A percentile compares a stretch with the other conserved stretches of the same genome.
phyloP scores from a whole-genome alignment of 2,113 vertebrate genomes.

The Alosa alosa region DNA sequence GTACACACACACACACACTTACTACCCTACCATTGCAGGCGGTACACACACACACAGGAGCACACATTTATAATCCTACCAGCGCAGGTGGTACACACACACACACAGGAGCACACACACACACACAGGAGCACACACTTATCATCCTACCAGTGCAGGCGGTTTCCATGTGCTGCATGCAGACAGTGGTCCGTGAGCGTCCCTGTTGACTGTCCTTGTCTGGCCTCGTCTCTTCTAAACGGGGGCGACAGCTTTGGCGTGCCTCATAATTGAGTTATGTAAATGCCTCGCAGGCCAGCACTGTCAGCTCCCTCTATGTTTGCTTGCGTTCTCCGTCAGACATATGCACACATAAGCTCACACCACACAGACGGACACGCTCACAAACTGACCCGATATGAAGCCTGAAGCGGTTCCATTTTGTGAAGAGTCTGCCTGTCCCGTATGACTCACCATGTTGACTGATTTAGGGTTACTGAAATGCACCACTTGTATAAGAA shows the following conservation, averaged over 20 bases:
- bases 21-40: background rate
- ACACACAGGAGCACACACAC: background rate
- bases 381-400: conserved; percentile 2
- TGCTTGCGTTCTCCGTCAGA: background rate
- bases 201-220: background rate
- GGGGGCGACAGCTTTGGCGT: background rate
- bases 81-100: background rate
- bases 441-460: background rate
- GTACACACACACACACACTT: background rate
- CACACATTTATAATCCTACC: background rate
- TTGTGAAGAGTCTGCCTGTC: background rate
- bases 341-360: background rate
- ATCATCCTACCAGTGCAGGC: background rate
- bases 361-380: conserved; percentile 1
- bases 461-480: background rate
- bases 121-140: background rate
- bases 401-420: background rate
- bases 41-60: background rate
- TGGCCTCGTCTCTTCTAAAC: background rate
- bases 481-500: background rate
- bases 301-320: background rate
- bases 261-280: conserved; percentile 3
- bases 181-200: background rate
- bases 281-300: background rate
- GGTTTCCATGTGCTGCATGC: background rate